phyloP scores from a whole-genome alignment of 2,888 invertebrate genomes.

The Drosophila melanocephala region DNA sequence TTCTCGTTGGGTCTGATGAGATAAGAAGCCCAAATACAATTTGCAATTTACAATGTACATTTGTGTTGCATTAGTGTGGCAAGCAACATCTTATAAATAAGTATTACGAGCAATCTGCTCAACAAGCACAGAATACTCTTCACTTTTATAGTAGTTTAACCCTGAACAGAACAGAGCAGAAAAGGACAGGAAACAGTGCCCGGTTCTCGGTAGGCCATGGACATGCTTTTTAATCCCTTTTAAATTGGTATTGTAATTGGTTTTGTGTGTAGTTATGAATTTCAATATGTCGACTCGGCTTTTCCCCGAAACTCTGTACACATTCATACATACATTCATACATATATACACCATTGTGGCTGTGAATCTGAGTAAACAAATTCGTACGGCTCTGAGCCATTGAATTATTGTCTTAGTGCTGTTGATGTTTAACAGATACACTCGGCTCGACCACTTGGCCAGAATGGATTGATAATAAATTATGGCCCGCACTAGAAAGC shows the following conservation, averaged over 20 bases:
- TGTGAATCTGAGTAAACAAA: slow-evolving; percentile 27
- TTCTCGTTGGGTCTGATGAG: slow-evolving; percentile 27
- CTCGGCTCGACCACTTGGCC: slow-evolving; percentile 7
- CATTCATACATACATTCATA: not conserved
- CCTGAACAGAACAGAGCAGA: not conserved
- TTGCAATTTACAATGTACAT: slow-evolving; percentile 57
- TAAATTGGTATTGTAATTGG: slow-evolving; percentile 82
- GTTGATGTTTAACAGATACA: slow-evolving; percentile 40
- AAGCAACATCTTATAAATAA: slow-evolving; percentile 39
- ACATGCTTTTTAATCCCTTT: slow-evolving; percentile 75
- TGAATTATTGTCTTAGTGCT: slow-evolving; percentile 37
- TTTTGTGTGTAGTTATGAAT: slow-evolving; percentile 74
- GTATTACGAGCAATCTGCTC: slow-evolving; percentile 5
- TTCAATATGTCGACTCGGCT: slow-evolving; percentile 65
- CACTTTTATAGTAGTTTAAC: slow-evolving; percentile 14
- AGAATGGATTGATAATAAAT: slow-evolving; percentile 5
- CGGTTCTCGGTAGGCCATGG: slow-evolving; percentile 45
- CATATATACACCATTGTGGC: not conserved
- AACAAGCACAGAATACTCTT: slow-evolving; percentile 6
- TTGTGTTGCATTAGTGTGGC: slow-evolving; percentile 20
- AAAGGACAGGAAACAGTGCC: not conserved
- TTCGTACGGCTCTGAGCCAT: slow-evolving; percentile 24
- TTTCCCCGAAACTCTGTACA: slow-evolving; percentile 14
- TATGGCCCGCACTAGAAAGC: not conserved
- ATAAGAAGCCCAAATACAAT: slow-evolving; percentile 56